Percentiles rank a stretch among this genome's conserved stretches.
These are phyloP conservation scores for Auanema sp. DNA, from an alignment of 2,888 invertebrate species.

Conservation along the genomic window DNA sequence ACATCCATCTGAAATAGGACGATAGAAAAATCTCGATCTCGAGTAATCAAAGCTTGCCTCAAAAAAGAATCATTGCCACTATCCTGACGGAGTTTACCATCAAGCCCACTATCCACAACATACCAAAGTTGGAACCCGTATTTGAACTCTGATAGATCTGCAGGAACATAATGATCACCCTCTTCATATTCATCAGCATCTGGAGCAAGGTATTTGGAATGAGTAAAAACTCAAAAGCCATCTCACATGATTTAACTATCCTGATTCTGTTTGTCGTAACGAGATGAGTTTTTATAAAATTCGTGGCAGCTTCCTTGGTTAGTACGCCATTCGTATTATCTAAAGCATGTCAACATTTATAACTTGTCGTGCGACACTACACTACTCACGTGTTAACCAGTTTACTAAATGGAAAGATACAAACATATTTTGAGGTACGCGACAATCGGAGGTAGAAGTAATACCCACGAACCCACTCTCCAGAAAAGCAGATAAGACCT, in stretches of 20 bases:
- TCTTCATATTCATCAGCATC: slow-evolving; percentile 19
- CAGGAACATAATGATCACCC: slow-evolving; percentile 10
- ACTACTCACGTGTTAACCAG: slow-evolving; percentile 31
- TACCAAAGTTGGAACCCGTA: slow-evolving; percentile 91
- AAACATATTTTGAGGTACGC: slow-evolving; percentile 29
- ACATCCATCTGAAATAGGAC: slow-evolving; percentile 13
- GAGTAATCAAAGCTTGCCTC: not conserved
- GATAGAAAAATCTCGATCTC: not conserved
- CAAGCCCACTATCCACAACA: slow-evolving; percentile 69
- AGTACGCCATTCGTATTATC: slow-evolving; percentile 27
- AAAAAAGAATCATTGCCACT: slow-evolving; percentile 18
- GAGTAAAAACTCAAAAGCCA: not conserved
- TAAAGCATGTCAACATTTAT: no score
- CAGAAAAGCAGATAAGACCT: slow-evolving; percentile 15
- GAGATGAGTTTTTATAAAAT: slow-evolving; percentile 30
- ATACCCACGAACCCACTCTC: slow-evolving; percentile 8
- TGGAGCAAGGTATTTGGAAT: slow-evolving; percentile 2
- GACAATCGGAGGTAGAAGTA: not conserved
- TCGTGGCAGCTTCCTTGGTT: slow-evolving; percentile 26
- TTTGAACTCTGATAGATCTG: slow-evolving; percentile 71
- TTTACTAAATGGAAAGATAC: slow-evolving; percentile 44
- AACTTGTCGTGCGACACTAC: no score
- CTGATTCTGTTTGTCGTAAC: slow-evolving; percentile 17
- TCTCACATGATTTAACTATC: slow-evolving; percentile 11
- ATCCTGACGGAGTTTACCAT: slow-evolving; percentile 11